Conservation (phyloP, 2,888 invertebrate species). For the Mylabris sibirica region DNA sequence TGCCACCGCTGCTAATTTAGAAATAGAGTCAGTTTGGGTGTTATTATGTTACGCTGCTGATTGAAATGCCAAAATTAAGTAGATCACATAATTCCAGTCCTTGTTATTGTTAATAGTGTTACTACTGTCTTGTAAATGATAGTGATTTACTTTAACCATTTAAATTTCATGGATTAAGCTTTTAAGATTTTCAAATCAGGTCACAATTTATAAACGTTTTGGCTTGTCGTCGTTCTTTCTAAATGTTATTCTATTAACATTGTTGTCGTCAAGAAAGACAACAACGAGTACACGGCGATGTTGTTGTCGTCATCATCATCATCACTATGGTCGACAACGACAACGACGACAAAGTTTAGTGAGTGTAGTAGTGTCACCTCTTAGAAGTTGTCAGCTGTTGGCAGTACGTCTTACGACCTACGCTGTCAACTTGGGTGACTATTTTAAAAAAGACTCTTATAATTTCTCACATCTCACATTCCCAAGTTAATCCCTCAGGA, state of each 20-base stretch:
- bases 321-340: background rate
- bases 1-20: too few species aligned
- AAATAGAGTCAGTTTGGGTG: too few species aligned
- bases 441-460: conserved; percentile 46
- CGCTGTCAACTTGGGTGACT: conserved; percentile 41
- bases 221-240: background rate
- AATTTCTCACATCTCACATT: conserved; percentile 44
- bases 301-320: background rate
- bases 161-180: conserved; percentile 11
- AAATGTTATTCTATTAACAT: background rate
- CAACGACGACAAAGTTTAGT: conserved; percentile 5
- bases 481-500: conserved; percentile 48
- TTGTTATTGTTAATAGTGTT: background rate
- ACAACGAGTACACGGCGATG: background rate
- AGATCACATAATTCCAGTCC: conserved; percentile 5
- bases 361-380: conserved; percentile 28
- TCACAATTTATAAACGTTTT: background rate
- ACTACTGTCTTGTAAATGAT: background rate
- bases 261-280: background rate
- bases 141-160: conserved; percentile 26
- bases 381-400: conserved; percentile 32
- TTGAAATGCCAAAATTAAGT: background rate
- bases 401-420: conserved; percentile 37
- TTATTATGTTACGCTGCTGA: background rate
- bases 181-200: background rate